phyloP scores from a whole-genome alignment of 23 tunicate species.

The Phallusia fumigata region DNA sequence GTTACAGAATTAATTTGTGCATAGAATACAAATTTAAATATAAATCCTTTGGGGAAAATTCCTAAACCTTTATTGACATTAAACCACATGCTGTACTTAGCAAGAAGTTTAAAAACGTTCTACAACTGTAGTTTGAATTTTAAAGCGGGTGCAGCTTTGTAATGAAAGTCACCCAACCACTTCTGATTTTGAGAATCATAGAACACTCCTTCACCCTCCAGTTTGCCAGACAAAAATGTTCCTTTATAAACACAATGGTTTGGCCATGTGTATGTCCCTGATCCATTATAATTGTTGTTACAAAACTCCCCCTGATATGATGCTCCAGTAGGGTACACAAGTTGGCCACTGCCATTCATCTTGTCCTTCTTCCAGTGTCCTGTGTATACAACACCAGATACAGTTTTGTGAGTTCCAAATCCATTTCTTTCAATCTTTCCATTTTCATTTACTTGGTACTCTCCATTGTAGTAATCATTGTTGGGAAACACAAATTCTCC shows the following conservation, averaged over 20 bases:
- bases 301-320: slow-evolving; percentile 65
- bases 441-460: slow-evolving; percentile 45
- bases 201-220: slow-evolving; percentile 71
- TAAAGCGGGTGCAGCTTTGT: slow-evolving; percentile 86
- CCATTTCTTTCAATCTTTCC: slow-evolving; percentile 66
- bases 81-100: too few relatives aligned
- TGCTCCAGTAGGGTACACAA: slow-evolving; percentile 60
- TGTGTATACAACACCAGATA: slow-evolving; percentile 38
- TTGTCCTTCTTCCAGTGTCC: slow-evolving; percentile 72
- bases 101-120: too few relatives aligned
- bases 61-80: too few relatives aligned
- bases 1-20: too few relatives aligned
- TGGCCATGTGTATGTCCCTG: slow-evolving; percentile 69
- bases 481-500: slow-evolving; percentile 88
- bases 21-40: too few relatives aligned
- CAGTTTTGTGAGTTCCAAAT: slow-evolving; percentile 58
- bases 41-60: too few relatives aligned
- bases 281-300: slow-evolving; percentile 57
- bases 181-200: slow-evolving; percentile 48
- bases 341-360: slow-evolving; percentile 58
- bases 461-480: slow-evolving; percentile 75
- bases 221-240: slow-evolving; percentile 48
- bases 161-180: slow-evolving; percentile 77
- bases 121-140: slow-evolving; percentile 56
- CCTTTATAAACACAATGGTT: slow-evolving; percentile 72